A percentile compares a stretch with the other conserved stretches of the same genome.
Evolutionary conservation across 2,797 vertebrate genomes (phyloP).

Genomic region (Hydrophis major): DNA sequence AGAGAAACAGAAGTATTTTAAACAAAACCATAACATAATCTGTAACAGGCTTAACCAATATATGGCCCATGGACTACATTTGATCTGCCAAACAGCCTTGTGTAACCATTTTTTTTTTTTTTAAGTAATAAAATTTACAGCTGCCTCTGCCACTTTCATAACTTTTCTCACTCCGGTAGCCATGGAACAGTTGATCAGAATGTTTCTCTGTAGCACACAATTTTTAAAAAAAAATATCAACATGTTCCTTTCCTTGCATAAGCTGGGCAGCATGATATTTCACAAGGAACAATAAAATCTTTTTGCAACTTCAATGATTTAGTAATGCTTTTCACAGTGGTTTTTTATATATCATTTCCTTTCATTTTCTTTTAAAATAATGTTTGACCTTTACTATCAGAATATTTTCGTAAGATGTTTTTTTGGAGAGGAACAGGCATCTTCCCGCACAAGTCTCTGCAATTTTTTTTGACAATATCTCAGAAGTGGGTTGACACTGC

Average conservation of each 20-base stretch:
- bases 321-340: not conserved
- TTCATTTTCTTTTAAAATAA: not conserved
- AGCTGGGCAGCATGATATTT: not conserved
- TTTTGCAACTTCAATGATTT: conserved; percentile 18
- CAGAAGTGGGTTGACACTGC: not conserved
- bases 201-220: not conserved
- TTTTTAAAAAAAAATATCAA: not conserved
- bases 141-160: not conserved
- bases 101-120: too few species aligned
- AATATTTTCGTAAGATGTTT: not conserved
- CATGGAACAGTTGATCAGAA: not conserved
- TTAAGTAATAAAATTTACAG: too few species aligned
- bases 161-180: not conserved
- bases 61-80: not conserved
- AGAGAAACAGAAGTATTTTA: conserved; percentile 37
- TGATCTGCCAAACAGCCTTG: not conserved
- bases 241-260: not conserved
- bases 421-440: not conserved
- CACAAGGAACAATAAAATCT: not conserved
- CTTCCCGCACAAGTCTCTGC: not conserved
- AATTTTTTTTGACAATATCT: not conserved
- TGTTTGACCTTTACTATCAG: not conserved
- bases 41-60: conserved; percentile 11
- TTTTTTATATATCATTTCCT: not conserved
- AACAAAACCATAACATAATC: conserved; percentile 45